A percentile compares a stretch with the other conserved stretches of the same genome.
phyloP scores from a whole-genome alignment of 2,888 invertebrate species.

The Drosophila buzzatii region DNA sequence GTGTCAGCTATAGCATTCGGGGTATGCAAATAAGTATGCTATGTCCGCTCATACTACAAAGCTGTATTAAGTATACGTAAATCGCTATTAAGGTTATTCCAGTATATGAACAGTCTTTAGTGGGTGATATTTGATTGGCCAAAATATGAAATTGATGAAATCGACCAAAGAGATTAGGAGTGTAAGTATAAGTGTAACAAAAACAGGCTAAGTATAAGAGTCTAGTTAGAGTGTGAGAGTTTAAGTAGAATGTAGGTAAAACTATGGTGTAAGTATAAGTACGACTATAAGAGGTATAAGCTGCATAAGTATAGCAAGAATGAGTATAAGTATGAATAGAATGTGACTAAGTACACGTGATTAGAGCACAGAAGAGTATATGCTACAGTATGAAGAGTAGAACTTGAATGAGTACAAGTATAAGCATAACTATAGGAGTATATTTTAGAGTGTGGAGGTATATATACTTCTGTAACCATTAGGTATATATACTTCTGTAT shows the following conservation, averaged over 20 bases:
- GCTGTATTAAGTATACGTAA: slow-evolving; percentile 7
- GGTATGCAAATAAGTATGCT: slow-evolving; percentile 12
- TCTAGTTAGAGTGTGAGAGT: not conserved
- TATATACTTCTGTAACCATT: not conserved
- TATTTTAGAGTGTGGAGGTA: not conserved
- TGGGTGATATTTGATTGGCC: not conserved
- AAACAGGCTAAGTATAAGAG: not conserved
- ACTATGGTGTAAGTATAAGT: not conserved
- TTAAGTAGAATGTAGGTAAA: not conserved
- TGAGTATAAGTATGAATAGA: not conserved
- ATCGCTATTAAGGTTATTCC: not conserved
- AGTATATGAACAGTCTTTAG: not conserved
- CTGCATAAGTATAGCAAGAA: not conserved
- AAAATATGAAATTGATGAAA: not conserved
- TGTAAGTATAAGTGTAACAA: not conserved
- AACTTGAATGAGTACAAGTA: not conserved
- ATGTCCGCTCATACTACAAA: not conserved
- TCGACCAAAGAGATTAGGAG: not conserved
- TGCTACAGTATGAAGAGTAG: not conserved
- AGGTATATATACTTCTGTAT: not conserved
- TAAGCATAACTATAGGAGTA: not conserved
- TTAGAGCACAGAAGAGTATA: not conserved
- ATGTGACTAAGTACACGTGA: not conserved
- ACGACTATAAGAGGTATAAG: not conserved
- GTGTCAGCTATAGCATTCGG: too few species aligned